Evolutionary conservation across 2,888 invertebrate species (phyloP).

Genomic region (Nomada flava): DNA sequence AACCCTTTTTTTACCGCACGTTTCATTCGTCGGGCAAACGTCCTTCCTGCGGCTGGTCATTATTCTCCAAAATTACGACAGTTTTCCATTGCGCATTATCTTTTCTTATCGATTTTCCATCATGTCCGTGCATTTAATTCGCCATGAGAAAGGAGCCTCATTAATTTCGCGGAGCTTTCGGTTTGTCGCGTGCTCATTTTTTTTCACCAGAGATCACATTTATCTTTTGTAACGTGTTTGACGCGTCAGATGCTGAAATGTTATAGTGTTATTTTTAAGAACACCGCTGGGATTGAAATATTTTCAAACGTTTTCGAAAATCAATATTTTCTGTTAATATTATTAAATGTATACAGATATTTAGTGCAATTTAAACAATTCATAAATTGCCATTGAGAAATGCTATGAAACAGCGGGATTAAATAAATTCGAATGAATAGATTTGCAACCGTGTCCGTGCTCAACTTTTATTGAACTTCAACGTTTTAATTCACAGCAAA

Average conservation of each 20-base stretch:
- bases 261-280: too few relatives aligned
- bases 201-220: too few relatives aligned
- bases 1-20: neutral
- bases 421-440: too few relatives aligned
- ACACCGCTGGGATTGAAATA: too few relatives aligned
- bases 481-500: neutral
- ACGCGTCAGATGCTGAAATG: too few relatives aligned
- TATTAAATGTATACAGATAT: neutral
- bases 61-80: slow-evolving; percentile 34
- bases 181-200: neutral
- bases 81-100: slow-evolving; percentile 27
- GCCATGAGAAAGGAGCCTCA: slow-evolving; percentile 25
- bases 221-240: too few relatives aligned
- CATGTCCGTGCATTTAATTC: slow-evolving; percentile 37
- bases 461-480: too few relatives aligned
- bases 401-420: too few relatives aligned
- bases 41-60: slow-evolving; percentile 3
- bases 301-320: too few relatives aligned
- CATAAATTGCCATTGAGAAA: neutral
- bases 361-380: neutral
- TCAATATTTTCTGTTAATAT: too few relatives aligned
- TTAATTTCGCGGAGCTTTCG: slow-evolving; percentile 24
- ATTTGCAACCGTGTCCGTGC: too few relatives aligned
- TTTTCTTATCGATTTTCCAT: slow-evolving; percentile 31
- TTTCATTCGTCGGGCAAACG: slow-evolving; percentile 1